These are phyloP conservation scores for Acinonyx jubatus DNA, from an alignment of 2,113 vertebrate genomes.

Conservation along the genomic window DNA sequence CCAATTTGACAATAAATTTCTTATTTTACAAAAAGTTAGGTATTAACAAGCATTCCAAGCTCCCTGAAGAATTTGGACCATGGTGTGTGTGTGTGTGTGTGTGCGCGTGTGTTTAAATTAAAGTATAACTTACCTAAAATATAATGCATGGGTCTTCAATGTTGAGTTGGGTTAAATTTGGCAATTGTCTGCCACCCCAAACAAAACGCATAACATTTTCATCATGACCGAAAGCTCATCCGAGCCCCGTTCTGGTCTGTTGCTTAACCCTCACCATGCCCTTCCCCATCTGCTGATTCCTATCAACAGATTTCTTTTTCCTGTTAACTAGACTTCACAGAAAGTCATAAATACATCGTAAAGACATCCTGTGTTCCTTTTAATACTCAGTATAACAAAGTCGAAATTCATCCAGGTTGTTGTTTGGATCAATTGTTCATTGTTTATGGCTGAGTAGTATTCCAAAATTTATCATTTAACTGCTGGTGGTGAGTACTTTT, in stretches of 20 bases:
- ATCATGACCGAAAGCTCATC: not conserved
- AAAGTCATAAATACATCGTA: not conserved
- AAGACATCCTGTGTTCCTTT: not conserved
- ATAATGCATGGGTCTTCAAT: not conserved
- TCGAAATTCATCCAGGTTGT: not conserved
- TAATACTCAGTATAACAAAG: not conserved
- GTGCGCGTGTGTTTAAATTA: not conserved
- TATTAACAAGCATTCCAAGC: not conserved
- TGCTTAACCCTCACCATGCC: not conserved
- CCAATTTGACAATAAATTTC: no score
- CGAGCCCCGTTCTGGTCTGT: not conserved
- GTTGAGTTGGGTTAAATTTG: not conserved
- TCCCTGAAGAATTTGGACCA: not conserved
- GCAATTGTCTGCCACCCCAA: not conserved
- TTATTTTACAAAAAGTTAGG: not conserved
- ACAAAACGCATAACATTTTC: not conserved
- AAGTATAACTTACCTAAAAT: not conserved
- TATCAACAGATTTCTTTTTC: not conserved
- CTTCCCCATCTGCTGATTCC: not conserved
- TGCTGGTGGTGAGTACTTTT: not conserved
- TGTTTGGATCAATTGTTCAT: not conserved
- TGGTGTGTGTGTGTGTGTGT: not conserved
- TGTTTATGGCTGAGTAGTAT: not conserved
- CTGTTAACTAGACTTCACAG: not conserved
- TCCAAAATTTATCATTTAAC: not conserved